A percentile compares a stretch with the other conserved stretches of the same genome.
Conservation (phyloP, 2,797 vertebrate genomes). For the Urocyon cinereoargenteus region DNA sequence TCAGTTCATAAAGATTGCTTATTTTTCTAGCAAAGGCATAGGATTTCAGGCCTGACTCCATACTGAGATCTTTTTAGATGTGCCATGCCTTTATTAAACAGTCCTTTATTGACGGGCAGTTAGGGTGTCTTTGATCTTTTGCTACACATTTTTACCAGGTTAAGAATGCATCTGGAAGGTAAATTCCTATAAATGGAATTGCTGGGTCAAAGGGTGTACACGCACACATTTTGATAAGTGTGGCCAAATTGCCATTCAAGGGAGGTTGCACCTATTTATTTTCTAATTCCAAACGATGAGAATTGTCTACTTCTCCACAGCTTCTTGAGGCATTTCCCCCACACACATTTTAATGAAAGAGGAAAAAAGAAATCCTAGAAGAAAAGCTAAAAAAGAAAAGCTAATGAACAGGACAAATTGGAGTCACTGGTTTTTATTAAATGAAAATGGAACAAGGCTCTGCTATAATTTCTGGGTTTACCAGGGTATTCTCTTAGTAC, state of each 20-base stretch:
- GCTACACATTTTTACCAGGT: neutral
- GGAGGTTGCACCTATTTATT: neutral
- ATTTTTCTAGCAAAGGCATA: neutral
- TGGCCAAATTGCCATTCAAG: neutral
- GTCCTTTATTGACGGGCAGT: neutral
- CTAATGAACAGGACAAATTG: neutral
- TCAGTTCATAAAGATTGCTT: neutral
- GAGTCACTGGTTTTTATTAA: slow-evolving; percentile 8
- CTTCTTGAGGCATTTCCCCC: neutral
- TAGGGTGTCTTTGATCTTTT: neutral
- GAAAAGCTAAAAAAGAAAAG: slow-evolving; percentile 12
- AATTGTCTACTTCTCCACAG: neutral
- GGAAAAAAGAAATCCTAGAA: neutral
- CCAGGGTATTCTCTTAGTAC: neutral
- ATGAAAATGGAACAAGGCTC: neutral
- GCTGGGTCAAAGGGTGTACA: neutral
- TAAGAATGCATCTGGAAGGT: neutral
- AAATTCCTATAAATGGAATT: neutral
- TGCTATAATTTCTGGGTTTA: slow-evolving; percentile 1
- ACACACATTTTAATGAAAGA: neutral
- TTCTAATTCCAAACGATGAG: neutral
- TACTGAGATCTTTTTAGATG: neutral
- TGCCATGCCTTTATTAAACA: neutral
- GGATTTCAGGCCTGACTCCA: neutral
- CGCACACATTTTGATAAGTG: neutral